Conservation (phyloP, 2,888 invertebrate species). For the Abrostola tripartita region DNA sequence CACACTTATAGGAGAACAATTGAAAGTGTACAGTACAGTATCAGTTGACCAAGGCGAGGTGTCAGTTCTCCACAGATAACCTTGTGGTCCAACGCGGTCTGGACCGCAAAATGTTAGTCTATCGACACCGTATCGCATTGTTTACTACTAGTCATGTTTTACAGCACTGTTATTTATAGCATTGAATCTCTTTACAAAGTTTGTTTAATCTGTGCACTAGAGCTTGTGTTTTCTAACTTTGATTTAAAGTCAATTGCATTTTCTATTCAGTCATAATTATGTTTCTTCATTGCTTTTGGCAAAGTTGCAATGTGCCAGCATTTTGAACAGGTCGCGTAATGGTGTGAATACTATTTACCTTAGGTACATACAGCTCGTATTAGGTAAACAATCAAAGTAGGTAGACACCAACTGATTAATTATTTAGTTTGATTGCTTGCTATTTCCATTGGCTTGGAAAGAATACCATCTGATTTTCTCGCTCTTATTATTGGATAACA, state of each 20-base stretch:
- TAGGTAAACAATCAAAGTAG: no score
- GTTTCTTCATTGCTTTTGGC: no score
- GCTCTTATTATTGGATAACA: no score
- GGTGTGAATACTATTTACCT: no score
- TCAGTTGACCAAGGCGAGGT: constrained; percentile 66
- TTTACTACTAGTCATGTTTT: constrained; percentile 33
- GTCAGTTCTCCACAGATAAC: constrained; percentile 69
- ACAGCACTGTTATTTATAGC: constrained; percentile 38
- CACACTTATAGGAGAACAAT: constrained; percentile 44
- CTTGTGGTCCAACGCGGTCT: constrained; percentile 59
- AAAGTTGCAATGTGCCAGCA: no score
- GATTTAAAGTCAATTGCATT: background rate
- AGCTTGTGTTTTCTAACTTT: background rate
- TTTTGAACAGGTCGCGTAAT: no score
- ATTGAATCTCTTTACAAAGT: constrained; percentile 21
- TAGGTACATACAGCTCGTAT: no score
- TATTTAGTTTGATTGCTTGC: no score
- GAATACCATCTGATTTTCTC: no score
- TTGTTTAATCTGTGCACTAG: constrained; percentile 12
- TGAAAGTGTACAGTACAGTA: constrained; percentile 56
- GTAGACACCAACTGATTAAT: no score
- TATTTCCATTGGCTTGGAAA: no score
- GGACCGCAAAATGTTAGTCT: constrained; percentile 60
- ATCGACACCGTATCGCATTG: constrained; percentile 24
- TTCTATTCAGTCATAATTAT: no score